phyloP scores from a whole-genome alignment of 2,797 vertebrate species.

The Toxotes lorentzi region DNA sequence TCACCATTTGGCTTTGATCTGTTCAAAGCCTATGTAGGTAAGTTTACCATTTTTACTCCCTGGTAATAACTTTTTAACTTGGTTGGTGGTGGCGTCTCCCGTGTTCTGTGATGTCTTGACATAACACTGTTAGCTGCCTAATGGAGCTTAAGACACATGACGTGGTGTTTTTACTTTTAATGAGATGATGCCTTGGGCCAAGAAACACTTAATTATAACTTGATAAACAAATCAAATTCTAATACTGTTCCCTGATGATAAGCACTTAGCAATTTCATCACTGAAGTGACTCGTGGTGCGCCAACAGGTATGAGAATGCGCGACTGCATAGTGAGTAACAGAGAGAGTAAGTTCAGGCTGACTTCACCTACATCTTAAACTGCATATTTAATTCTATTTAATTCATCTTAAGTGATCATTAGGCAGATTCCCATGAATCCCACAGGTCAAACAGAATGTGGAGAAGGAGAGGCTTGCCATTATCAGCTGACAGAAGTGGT shows the following conservation, averaged over 20 bases:
- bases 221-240: constrained; percentile 48
- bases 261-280: constrained; percentile 20
- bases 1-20: background rate
- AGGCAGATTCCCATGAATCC: background rate
- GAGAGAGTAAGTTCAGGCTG: background rate
- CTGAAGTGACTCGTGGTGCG: background rate
- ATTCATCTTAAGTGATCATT: background rate
- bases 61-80: background rate
- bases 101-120: constrained; percentile 1
- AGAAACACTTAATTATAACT: constrained; percentile 49
- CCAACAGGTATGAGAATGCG: constrained; percentile 16
- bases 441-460: background rate
- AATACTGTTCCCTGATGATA: constrained; percentile 31
- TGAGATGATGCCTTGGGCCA: constrained; percentile 21
- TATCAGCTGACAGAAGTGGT: background rate
- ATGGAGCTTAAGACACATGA: constrained; percentile 37
- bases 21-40: background rate
- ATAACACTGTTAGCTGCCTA: constrained; percentile 28
- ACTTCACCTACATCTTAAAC: background rate
- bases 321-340: constrained; percentile 2
- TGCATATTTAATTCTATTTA: background rate
- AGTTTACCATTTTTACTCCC: background rate
- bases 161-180: constrained; percentile 28
- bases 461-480: background rate
- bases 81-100: constrained; percentile 5